Conservation (phyloP, 1,140 invertebrate species). For the Drosophila neocordata region DNA sequence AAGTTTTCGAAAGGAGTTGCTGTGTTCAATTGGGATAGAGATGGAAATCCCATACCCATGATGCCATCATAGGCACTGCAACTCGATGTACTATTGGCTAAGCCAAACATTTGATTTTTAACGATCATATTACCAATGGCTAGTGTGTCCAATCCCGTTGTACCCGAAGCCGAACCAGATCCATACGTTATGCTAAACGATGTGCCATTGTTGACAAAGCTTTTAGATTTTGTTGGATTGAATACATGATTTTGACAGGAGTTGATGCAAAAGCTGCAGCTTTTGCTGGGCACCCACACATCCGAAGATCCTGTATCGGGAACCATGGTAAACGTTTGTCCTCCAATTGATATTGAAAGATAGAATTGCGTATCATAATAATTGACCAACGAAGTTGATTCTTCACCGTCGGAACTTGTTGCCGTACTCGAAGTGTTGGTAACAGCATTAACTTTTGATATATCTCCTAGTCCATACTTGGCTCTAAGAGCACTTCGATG, state of each 20-base stretch:
- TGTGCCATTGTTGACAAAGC: conserved; percentile 51
- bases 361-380: conserved; percentile 61
- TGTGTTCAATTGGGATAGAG: conserved; percentile 94
- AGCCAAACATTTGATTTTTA: conserved; percentile 95
- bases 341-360: conserved; percentile 94
- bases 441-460: not conserved
- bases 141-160: conserved; percentile 59
- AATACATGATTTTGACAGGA: conserved; percentile 83
- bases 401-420: conserved; percentile 94
- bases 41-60: conserved; percentile 93
- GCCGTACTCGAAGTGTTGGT: conserved; percentile 22
- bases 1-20: conserved; percentile 96
- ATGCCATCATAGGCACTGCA: conserved; percentile 97
- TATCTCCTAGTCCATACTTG: not conserved
- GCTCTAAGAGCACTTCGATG: not conserved
- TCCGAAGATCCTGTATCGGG: conserved; percentile 74
- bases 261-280: not conserved
- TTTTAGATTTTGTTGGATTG: conserved; percentile 57
- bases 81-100: conserved; percentile 95
- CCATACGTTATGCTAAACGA: conserved; percentile 66
- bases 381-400: conserved; percentile 85
- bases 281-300: conserved; percentile 59
- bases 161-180: conserved; percentile 57
- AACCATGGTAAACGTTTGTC: conserved; percentile 86
- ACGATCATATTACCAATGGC: conserved; percentile 86